Conservation (phyloP, 2,797 vertebrate species). For the Artibeus jamaicensis region DNA sequence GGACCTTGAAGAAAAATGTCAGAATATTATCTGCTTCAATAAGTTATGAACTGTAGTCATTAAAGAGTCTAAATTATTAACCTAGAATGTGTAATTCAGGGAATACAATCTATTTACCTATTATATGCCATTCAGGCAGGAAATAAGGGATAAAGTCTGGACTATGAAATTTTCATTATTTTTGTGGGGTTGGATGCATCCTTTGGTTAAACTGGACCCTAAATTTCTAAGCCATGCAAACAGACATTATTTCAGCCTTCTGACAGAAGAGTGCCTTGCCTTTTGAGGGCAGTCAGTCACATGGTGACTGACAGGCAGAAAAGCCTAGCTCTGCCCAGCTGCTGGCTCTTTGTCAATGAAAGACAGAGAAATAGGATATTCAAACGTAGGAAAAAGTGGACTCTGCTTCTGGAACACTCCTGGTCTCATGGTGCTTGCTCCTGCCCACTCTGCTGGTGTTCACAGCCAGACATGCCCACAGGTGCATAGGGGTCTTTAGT, state of each 20-base stretch:
- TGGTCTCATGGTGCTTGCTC: rapidly evolving
- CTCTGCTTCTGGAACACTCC: no score
- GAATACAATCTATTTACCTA: background rate
- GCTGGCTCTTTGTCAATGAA: background rate
- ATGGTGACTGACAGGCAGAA: background rate
- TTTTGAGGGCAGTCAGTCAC: background rate
- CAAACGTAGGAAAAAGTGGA: rapidly evolving
- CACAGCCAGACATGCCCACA: rapidly evolving
- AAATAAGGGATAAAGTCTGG: background rate
- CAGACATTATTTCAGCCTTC: background rate
- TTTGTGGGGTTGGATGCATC: background rate
- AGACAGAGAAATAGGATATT: rapidly evolving
- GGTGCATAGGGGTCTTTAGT: rapidly evolving
- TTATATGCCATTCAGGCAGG: background rate
- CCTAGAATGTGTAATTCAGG: background rate
- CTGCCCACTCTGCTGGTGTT: background rate
- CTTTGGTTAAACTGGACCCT: background rate
- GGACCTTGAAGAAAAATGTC: background rate
- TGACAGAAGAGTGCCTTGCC: background rate
- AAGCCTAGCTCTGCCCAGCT: background rate
- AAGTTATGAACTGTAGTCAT: background rate
- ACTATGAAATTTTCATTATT: rapidly evolving
- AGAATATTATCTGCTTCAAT: background rate
- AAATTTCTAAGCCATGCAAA: background rate
- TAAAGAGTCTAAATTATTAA: background rate